Evolutionary conservation across 2,888 invertebrate genomes (phyloP), one percentile per base, ranked within the genome.

Genomic region (Cheilosia soror): DNA sequence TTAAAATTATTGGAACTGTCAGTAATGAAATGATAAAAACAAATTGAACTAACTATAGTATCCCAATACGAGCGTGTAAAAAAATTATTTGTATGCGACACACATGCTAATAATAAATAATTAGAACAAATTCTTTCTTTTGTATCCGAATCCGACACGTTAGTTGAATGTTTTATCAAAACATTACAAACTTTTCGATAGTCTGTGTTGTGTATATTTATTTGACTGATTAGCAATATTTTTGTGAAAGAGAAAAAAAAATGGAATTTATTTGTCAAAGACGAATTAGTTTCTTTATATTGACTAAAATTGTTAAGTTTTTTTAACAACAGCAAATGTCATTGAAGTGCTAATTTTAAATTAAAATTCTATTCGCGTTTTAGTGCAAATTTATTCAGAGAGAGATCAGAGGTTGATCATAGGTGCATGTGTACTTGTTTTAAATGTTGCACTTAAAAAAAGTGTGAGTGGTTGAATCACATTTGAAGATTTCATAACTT

Each of bases 331-430:
- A 25, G 25, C 44, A 65, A 15, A 37, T 65, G 75, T 47, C 57
- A 47, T 47, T 55, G 66, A 47, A 27, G 53, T 68, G 62, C 9
- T 68, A 62, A 69, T 80, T 68, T 75, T 63, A 13, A 5, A 75
- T 75, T 75, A 29, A 57, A 68, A 69, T 75, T 80, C 62, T 11
- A 68, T 51, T 60, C n/a, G 29, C 53, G 40, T 27, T 37, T 15
- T 13, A n/a, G 51, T 72, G 72, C 63, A 65, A 79, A 66, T 68
- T 79, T 20, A 3, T 20, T 31, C 20, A 20, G 20, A 20, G n/a
- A n/a, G 53, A 40, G 2, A 57, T 42, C 29, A 42, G 42, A 20
- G 27, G 53, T 4, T 3, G 11, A 40, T 2, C 15, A n/a, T 20
- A 55, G 29, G 11, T 42, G 29, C 25, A 51, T 4, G 4, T 13